Evolutionary conservation across 2,113 vertebrate genomes (phyloP).

Genomic region (Gila orcuttii): DNA sequence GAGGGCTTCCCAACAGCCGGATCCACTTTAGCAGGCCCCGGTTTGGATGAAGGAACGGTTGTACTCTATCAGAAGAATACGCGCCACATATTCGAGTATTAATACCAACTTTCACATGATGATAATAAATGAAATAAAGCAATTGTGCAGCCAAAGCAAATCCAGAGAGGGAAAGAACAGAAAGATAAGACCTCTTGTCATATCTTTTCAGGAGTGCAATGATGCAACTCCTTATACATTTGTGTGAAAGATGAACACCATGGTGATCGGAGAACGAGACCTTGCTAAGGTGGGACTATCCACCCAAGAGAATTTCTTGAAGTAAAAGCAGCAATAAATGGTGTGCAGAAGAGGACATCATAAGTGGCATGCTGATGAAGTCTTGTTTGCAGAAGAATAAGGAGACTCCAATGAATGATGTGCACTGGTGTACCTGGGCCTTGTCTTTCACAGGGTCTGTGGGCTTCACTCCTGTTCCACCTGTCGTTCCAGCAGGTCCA

Average conservation of each 20-base stretch:
- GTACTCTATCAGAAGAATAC: slow-evolving; percentile 65
- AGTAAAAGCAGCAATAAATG: neutral
- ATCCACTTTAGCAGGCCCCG: slow-evolving; percentile 59
- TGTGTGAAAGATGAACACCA: neutral
- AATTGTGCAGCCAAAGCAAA: slow-evolving; percentile 10
- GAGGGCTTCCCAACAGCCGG: slow-evolving; percentile 55
- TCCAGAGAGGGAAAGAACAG: neutral
- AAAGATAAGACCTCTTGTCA: neutral
- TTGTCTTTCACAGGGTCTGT: slow-evolving; percentile 61
- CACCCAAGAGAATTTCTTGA: neutral
- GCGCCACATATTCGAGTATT: neutral
- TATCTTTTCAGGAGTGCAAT: neutral
- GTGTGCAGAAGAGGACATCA: neutral
- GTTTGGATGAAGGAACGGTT: slow-evolving; percentile 55
- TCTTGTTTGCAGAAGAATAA: neutral
- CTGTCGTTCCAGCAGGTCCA: slow-evolving; percentile 32
- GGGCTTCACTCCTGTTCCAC: slow-evolving; percentile 37
- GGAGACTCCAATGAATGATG: neutral
- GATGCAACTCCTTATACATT: neutral
- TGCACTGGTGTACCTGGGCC: slow-evolving; percentile 63
- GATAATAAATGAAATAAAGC: no score
- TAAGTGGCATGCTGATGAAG: neutral
- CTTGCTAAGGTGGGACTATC: neutral
- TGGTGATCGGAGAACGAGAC: neutral
- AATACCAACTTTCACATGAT: neutral